These are phyloP conservation scores for Brenthis daphne DNA, from an alignment of 2,888 invertebrate genomes.

Conservation along the genomic window DNA sequence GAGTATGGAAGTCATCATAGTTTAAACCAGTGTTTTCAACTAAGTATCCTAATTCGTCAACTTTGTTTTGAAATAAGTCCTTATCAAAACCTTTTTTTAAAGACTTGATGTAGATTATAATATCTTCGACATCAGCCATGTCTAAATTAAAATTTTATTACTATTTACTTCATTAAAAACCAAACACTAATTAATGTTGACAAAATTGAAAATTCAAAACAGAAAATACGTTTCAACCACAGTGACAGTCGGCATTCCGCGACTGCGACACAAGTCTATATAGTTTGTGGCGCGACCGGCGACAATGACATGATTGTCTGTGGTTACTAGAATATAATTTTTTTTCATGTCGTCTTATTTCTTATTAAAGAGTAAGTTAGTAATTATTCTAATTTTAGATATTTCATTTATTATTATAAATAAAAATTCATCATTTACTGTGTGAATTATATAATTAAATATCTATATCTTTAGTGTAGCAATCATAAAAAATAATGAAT, in stretches of 20 bases:
- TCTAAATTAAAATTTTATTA: slow-evolving; percentile 13
- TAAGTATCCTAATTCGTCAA: slow-evolving; percentile 62
- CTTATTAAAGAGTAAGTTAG: too few species aligned
- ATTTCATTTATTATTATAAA: too few species aligned
- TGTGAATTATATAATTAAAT: too few species aligned
- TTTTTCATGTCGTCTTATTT: too few species aligned
- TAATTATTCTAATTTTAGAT: too few species aligned
- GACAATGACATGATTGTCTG: neutral
- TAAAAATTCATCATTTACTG: too few species aligned
- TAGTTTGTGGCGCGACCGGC: neutral
- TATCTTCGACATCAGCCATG: slow-evolving; percentile 70
- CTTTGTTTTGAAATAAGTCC: slow-evolving; percentile 68
- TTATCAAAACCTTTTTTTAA: slow-evolving; percentile 73
- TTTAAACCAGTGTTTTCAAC: slow-evolving; percentile 62
- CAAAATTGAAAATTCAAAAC: slow-evolving; percentile 21
- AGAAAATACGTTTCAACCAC: slow-evolving; percentile 18
- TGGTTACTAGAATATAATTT: too few species aligned
- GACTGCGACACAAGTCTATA: too few species aligned
- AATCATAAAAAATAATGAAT: too few species aligned
- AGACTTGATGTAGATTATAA: slow-evolving; percentile 69
- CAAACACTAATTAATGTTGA: neutral
- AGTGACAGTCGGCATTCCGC: too few species aligned
- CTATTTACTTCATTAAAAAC: neutral
- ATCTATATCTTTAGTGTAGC: too few species aligned
- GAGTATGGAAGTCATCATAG: slow-evolving; percentile 66